A percentile compares a stretch with the other conserved stretches of the same genome.
These are phyloP conservation scores for Glareola pratincola DNA, from an alignment of 2,113 vertebrate species.

Conservation along the genomic window DNA sequence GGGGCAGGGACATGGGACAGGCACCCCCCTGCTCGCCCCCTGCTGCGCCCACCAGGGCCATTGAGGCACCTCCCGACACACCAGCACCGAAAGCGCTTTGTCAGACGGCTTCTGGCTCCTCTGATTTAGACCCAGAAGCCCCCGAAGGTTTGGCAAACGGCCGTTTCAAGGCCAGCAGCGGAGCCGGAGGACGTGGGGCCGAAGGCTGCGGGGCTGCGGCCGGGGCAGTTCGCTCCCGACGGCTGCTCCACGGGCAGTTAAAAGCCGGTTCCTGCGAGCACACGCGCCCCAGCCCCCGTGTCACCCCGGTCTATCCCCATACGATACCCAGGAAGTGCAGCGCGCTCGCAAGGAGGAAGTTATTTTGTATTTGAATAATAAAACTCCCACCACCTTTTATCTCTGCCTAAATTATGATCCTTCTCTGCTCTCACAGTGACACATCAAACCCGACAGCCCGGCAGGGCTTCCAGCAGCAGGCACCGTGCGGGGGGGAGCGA, in stretches of 20 bases:
- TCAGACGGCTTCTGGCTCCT: neutral
- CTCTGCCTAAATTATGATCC: neutral
- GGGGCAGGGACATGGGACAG: neutral
- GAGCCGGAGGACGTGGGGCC: rapidly evolving
- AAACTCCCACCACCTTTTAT: conserved; percentile 48
- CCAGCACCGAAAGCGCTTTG: rapidly evolving
- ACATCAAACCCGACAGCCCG: neutral
- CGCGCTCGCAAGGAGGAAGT: neutral
- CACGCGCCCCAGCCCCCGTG: rapidly evolving
- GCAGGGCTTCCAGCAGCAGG: rapidly evolving
- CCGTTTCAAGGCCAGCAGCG: rapidly evolving
- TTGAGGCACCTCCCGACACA: rapidly evolving
- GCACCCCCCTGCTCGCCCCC: neutral
- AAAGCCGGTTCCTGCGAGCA: neutral
- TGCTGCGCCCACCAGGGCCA: neutral
- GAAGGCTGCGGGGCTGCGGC: neutral
- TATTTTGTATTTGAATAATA: conserved; percentile 33
- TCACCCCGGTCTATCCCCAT: neutral
- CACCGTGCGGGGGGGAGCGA: rapidly evolving
- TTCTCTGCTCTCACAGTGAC: neutral
- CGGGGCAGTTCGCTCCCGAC: rapidly evolving
- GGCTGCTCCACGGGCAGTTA: rapidly evolving
- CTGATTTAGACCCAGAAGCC: rapidly evolving
- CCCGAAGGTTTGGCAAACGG: rapidly evolving
- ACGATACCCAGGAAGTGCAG: neutral